These are phyloP conservation scores for Thera obeliscata DNA, from an alignment of 2,888 invertebrate species.

Conservation along the genomic window DNA sequence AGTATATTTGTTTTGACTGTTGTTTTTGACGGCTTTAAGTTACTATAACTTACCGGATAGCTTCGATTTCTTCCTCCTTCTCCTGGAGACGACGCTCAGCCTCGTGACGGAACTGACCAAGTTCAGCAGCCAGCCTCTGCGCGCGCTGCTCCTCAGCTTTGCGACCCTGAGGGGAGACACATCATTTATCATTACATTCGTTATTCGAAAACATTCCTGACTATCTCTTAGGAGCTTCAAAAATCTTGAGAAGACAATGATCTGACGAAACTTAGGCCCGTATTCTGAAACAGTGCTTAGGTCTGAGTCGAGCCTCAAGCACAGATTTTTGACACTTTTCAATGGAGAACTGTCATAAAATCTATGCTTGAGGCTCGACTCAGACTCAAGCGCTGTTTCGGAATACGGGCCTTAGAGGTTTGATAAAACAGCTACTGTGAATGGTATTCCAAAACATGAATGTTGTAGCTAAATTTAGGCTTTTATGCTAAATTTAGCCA, in stretches of 20 bases:
- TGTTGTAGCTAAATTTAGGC: neutral
- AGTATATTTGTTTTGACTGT: neutral
- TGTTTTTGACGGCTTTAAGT: neutral
- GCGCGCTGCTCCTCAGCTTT: conserved; percentile 98
- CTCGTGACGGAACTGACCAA: conserved; percentile 97
- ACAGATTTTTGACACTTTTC: no score
- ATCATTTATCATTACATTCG: no score
- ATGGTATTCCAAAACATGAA: neutral
- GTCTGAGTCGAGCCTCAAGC: no score
- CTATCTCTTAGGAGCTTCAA: neutral
- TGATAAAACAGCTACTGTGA: neutral
- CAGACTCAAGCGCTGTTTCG: no score
- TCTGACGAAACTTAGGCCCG: no score
- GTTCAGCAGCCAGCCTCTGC: conserved; percentile 96
- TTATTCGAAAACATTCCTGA: neutral
- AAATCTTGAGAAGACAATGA: no score
- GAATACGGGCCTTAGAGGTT: no score
- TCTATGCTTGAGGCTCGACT: no score
- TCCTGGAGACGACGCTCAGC: conserved; percentile 98
- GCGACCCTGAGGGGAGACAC: conserved; percentile 88
- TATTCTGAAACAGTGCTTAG: no score
- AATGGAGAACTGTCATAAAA: no score
- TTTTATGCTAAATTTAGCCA: neutral
- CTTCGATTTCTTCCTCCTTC: conserved; percentile 99
- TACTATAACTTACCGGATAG: conserved; percentile 92